These are phyloP conservation scores for Holothuria glaberrima DNA, from an alignment of 35 echinoderm and acorn worm species.

Conservation along the genomic window DNA sequence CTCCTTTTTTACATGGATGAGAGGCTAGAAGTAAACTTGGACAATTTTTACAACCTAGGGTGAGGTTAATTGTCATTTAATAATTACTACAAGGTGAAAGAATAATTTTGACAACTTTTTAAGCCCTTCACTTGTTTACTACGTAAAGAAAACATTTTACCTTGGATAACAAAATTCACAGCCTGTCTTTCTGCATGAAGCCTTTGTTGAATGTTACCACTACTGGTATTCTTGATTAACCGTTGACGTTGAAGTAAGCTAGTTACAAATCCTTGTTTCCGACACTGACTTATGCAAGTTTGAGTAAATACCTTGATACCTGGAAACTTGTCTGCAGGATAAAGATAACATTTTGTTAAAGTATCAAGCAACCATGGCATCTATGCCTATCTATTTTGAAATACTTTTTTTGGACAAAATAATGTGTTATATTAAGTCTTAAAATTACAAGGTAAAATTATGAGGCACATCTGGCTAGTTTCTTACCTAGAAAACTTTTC, in stretches of 20 bases:
- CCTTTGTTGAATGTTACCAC: conserved; percentile 68
- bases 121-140: background rate
- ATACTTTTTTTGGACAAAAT: background rate
- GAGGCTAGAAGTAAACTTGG: no score
- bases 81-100: background rate
- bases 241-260: conserved; percentile 73
- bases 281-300: conserved; percentile 67
- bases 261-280: conserved; percentile 64
- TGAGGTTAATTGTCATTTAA: background rate
- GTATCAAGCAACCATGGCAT: background rate
- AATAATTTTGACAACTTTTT: background rate
- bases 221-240: conserved; percentile 76
- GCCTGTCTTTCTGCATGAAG: conserved; percentile 94
- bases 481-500: conserved; percentile 78
- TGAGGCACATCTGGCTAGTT: no score
- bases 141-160: background rate
- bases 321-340: conserved; percentile 50
- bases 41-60: no score
- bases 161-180: conserved; percentile 97
- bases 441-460: background rate
- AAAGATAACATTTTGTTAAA: background rate
- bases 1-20: no score
- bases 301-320: conserved; percentile 75
- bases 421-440: background rate
- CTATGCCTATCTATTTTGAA: no score